Conservation (phyloP, 2,888 invertebrate species). For the Strigamia transsilvanica region DNA sequence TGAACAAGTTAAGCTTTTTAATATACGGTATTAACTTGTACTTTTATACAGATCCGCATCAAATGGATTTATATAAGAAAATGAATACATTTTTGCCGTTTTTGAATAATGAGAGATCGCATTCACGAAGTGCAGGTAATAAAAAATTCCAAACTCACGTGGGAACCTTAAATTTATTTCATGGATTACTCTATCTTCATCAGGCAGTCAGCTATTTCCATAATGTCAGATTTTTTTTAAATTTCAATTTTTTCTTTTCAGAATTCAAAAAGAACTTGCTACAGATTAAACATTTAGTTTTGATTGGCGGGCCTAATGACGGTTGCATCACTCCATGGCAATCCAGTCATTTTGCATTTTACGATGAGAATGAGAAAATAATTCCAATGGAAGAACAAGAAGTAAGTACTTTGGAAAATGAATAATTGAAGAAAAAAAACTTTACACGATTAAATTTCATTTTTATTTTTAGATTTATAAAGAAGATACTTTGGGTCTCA, state of each 20-base stretch:
- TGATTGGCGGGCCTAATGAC: conserved; percentile 92
- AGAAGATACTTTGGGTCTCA: conserved; percentile 81
- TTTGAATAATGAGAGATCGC: conserved; percentile 9
- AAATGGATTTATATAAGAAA: background rate
- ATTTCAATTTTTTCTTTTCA: conserved; percentile 54
- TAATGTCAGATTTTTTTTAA: background rate
- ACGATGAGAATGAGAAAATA: conserved; percentile 75
- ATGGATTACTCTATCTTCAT: too few relatives aligned
- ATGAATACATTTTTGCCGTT: conserved; percentile 20
- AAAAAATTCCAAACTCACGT: background rate
- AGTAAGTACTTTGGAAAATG: conserved; percentile 58
- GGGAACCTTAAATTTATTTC: too few relatives aligned
- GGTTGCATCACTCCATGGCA: conserved; percentile 95
- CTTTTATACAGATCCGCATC: background rate
- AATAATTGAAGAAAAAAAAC: background rate
- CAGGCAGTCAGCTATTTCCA: too few relatives aligned
- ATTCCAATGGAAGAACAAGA: conserved; percentile 74
- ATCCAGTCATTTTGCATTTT: conserved; percentile 92
- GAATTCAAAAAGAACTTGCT: conserved; percentile 72
- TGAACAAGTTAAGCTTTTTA: background rate
- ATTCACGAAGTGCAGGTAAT: conserved; percentile 22
- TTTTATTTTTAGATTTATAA: conserved; percentile 70
- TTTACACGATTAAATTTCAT: background rate
- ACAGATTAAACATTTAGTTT: conserved; percentile 77
- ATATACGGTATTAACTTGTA: background rate